phyloP scores from a whole-genome alignment of 2,888 invertebrate species.

The Tinea trinotella region DNA sequence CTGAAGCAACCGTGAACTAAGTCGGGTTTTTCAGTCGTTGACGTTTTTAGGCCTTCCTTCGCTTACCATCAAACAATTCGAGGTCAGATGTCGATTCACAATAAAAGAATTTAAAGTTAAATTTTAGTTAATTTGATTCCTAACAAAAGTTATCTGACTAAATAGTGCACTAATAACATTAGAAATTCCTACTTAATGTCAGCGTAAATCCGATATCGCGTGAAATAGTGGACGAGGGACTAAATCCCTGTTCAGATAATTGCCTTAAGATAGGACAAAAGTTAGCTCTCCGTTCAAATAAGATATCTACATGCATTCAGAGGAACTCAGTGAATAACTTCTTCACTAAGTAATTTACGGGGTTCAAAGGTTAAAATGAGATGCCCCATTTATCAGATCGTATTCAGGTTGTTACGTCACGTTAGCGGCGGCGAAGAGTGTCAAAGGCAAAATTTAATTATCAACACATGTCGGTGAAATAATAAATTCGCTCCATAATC shows the following conservation, averaged over 20 bases:
- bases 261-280: slow-evolving; percentile 31
- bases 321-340: slow-evolving; percentile 20
- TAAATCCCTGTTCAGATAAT: slow-evolving; percentile 31
- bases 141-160: neutral
- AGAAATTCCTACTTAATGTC: slow-evolving; percentile 14
- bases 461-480: neutral
- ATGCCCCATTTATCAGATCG: slow-evolving; percentile 13
- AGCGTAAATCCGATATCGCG: slow-evolving; percentile 19
- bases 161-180: slow-evolving; percentile 1
- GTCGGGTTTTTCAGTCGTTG: too few species aligned
- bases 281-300: slow-evolving; percentile 30
- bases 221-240: slow-evolving; percentile 27
- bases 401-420: slow-evolving; percentile 9
- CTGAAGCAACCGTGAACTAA: neutral
- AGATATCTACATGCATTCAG: slow-evolving; percentile 27
- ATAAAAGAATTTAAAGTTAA: neutral
- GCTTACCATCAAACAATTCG: too few species aligned
- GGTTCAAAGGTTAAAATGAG: slow-evolving; percentile 15
- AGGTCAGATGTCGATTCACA: too few species aligned
- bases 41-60: too few species aligned
- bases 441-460: slow-evolving; percentile 13
- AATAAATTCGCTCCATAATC: neutral
- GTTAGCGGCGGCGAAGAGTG: neutral
- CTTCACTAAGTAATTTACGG: slow-evolving; percentile 18
- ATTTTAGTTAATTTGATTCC: too few species aligned